phyloP scores from a whole-genome alignment of 2,888 invertebrate species.

The Heliothis peltigera region DNA sequence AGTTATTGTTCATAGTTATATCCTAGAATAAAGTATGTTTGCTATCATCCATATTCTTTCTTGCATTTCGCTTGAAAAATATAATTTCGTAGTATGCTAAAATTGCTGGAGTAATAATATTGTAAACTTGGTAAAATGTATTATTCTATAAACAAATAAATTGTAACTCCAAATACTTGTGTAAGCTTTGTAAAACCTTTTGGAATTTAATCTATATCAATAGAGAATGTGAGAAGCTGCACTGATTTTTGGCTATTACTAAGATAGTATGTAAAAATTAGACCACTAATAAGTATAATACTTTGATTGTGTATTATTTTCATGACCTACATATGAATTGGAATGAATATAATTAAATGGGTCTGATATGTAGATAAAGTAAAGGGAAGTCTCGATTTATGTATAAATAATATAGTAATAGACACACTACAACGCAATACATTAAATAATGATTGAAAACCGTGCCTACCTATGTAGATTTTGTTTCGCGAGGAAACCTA shows the following conservation, averaged over 20 bases:
- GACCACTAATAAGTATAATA: constrained; percentile 45
- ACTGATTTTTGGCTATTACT: not conserved
- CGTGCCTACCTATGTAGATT: constrained; percentile 70
- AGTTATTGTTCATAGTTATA: constrained; percentile 81
- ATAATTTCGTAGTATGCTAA: no score
- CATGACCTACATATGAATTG: constrained; percentile 61
- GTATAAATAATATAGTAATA: not conserved
- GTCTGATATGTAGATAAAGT: constrained; percentile 7
- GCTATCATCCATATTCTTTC: not conserved
- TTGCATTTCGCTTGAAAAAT: no score
- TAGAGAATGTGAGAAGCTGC: not conserved
- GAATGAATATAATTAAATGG: constrained; percentile 19
- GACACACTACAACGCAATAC: not conserved
- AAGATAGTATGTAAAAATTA: constrained; percentile 30
- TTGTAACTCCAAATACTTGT: no score
- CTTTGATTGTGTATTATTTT: constrained; percentile 63
- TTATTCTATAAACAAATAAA: no score
- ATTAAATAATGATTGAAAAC: constrained; percentile 20
- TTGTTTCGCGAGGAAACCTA: constrained; percentile 71
- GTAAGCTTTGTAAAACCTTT: no score
- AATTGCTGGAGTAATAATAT: no score
- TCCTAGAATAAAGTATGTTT: constrained; percentile 42
- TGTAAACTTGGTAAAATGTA: no score
- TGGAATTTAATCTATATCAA: no score
- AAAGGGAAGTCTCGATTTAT: not conserved